These are phyloP conservation scores for Drosophila ananassae DNA, from an alignment of 1,140 invertebrate species.

Conservation along the genomic window DNA sequence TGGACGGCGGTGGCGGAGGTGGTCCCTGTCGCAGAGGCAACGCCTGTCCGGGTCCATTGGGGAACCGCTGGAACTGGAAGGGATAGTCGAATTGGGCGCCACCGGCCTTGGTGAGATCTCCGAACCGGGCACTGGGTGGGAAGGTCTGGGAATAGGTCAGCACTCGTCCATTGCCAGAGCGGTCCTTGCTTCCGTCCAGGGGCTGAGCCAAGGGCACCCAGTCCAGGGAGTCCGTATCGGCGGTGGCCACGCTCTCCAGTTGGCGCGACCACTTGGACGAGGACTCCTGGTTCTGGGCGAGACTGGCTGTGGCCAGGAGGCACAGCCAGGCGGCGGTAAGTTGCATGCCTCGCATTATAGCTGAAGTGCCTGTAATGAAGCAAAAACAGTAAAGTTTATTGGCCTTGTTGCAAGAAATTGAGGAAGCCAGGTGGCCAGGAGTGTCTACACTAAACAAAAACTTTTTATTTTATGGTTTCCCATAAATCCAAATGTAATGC, in stretches of 20 bases:
- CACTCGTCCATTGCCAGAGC: conserved; percentile 74
- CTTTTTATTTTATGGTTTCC: neutral
- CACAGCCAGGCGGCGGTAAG: conserved; percentile 61
- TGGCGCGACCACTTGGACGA: conserved; percentile 76
- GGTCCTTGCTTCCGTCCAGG: conserved; percentile 72
- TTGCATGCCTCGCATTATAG: conserved; percentile 75
- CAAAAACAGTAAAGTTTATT: neutral
- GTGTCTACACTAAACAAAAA: no score
- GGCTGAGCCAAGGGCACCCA: conserved; percentile 80
- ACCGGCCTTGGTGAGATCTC: conserved; percentile 61
- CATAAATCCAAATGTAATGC: neutral
- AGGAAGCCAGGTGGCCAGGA: no score
- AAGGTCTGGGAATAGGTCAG: conserved; percentile 80
- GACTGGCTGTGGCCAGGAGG: conserved; percentile 39
- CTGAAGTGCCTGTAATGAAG: conserved; percentile 53
- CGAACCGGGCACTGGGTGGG: conserved; percentile 71
- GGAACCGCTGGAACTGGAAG: conserved; percentile 71
- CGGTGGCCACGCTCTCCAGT: conserved; percentile 57
- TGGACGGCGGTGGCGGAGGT: conserved; percentile 41
- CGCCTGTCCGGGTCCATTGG: conserved; percentile 49
- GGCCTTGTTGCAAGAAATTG: neutral
- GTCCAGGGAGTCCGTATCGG: conserved; percentile 63
- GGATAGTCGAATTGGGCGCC: conserved; percentile 69
- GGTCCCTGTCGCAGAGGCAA: conserved; percentile 52
- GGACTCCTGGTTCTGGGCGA: conserved; percentile 60